Evolutionary conservation across 92 coral and sea anemone genomes (phyloP).

Genomic region (Phenganax subtilis): DNA sequence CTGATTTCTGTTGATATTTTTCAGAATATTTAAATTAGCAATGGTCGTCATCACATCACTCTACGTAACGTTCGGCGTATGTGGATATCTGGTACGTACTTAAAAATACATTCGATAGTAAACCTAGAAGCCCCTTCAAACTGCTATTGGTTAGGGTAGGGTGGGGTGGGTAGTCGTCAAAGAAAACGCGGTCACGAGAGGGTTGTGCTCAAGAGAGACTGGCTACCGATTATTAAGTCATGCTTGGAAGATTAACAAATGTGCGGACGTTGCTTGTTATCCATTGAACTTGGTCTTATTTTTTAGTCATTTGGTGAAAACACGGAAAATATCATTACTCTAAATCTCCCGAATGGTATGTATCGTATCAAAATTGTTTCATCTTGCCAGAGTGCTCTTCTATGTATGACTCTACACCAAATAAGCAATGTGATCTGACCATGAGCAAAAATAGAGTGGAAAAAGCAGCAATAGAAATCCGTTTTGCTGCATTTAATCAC

Average conservation of each 20-base stretch:
- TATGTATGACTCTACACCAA: background rate
- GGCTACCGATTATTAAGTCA: too few relatives aligned
- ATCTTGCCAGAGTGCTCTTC: background rate
- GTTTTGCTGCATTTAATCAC: too few relatives aligned
- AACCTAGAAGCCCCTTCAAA: too few relatives aligned
- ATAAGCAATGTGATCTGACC: too few relatives aligned
- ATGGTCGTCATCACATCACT: constrained; percentile 71
- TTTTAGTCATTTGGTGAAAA: constrained; percentile 88
- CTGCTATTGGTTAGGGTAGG: too few relatives aligned
- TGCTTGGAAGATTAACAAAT: too few relatives aligned
- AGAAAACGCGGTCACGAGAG: too few relatives aligned
- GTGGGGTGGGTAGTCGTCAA: too few relatives aligned
- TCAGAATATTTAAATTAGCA: constrained; percentile 83
- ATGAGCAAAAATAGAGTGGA: too few relatives aligned
- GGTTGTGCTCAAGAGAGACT: too few relatives aligned
- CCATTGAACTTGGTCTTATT: background rate
- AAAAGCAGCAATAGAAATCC: too few relatives aligned
- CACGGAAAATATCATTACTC: constrained; percentile 78
- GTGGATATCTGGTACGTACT: constrained; percentile 89
- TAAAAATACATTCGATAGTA: background rate
- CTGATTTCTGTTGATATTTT: constrained; percentile 1
- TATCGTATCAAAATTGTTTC: background rate
- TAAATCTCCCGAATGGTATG: constrained; percentile 85
- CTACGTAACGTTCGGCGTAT: constrained; percentile 83
- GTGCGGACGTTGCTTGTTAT: background rate